Evolutionary conservation across 2,113 vertebrate genomes (phyloP), one percentile per base, ranked within the genome.

Genomic region (Arothron firmamentum): DNA sequence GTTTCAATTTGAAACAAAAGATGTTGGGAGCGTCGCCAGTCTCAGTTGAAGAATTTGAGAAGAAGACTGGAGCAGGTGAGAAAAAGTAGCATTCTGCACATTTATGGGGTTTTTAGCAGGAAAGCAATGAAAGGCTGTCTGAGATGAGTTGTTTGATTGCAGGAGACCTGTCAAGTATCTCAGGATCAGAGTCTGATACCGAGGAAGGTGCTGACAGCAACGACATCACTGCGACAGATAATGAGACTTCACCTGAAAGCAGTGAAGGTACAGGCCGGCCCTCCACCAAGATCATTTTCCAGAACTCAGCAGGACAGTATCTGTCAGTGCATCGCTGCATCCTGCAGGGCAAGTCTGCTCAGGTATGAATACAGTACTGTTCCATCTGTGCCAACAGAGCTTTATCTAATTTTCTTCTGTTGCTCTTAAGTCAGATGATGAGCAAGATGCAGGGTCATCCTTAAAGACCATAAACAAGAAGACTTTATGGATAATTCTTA

Each of bases 141-240:
- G 17, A 19, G 16, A 12, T 18, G 17, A 25, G 0, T 2, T 57
- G 15, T 31, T 17, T 65, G 6, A 59, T 54, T 17, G n/a, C 80
- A 99, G 97, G 94, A 50, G 94, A 97, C 43, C 64, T 98, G 79
- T 99, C 96, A 34, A 98, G 97, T 72, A 98, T 98, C 81, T 98
- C 96, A 0, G 96, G 95, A 12, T 97, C 97, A 0, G 95, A 96
- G 74, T 94, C 93, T 0, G 94, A 94, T 76, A 60, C 57, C 1
- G 81, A 89, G 31, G 65, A 69, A 3, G 88, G 83, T 28, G 81
- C 41, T 0, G 52, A 16, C 5, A 73, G 52, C 52, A 58, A 52
- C 6, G 62, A 62, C 13, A 17, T 78, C 1, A 41, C 48, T 0
- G 21, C 71, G 31, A 78, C 66, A 0, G 53, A 14, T 19, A 65